These are phyloP conservation scores for Ceriagrion tenellum DNA, from an alignment of 2,888 invertebrate genomes.

Conservation along the genomic window DNA sequence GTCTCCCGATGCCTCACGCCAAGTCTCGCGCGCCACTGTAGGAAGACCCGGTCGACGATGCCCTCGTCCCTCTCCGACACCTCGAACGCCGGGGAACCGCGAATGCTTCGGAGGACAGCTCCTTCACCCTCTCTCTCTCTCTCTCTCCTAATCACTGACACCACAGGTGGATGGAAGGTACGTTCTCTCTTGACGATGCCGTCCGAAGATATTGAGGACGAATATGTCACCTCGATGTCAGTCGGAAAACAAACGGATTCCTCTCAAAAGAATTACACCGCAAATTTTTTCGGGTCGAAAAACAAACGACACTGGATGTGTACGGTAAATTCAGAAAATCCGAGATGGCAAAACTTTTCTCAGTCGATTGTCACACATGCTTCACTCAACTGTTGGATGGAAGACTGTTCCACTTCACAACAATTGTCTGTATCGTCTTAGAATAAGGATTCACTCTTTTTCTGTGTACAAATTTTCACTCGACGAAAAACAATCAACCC, in stretches of 20 bases:
- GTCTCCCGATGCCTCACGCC: background rate
- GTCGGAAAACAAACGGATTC: background rate
- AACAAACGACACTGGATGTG: background rate
- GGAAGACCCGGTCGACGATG: background rate
- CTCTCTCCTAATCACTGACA: background rate
- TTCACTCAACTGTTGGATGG: background rate
- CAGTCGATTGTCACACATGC: background rate
- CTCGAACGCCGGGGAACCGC: background rate
- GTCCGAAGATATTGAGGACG: background rate
- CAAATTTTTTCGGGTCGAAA: background rate
- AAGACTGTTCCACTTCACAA: background rate
- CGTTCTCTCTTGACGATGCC: background rate
- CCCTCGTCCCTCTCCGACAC: background rate
- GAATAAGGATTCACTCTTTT: background rate
- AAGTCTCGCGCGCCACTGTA: background rate
- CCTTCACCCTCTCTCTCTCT: background rate
- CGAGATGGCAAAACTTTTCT: background rate
- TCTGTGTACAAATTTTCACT: background rate
- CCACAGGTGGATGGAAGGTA: background rate
- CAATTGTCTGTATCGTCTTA: background rate
- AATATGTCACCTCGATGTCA: background rate
- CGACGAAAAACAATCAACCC: background rate
- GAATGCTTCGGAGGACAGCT: background rate
- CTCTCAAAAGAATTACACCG: background rate
- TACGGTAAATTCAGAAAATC: background rate